These are phyloP conservation scores for Laothoe populi DNA, from an alignment of 2,888 invertebrate genomes.

Conservation along the genomic window DNA sequence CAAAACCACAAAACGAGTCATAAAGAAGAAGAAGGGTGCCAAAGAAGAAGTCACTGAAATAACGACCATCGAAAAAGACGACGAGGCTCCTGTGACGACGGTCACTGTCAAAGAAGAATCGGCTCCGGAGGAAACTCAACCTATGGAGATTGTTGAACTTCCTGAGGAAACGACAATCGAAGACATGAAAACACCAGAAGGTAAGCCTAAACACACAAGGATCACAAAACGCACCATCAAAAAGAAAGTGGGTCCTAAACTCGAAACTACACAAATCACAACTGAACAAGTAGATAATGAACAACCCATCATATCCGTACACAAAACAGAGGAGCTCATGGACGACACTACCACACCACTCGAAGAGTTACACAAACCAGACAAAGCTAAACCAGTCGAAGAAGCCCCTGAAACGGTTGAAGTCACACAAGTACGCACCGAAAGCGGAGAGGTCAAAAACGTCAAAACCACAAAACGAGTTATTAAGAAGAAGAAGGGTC, in stretches of 20 bases:
- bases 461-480: constrained; percentile 65
- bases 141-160: constrained; percentile 21
- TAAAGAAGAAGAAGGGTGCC: constrained; percentile 46
- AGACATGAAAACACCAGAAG: constrained; percentile 50
- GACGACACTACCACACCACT: constrained; percentile 42
- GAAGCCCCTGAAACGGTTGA: constrained; percentile 38
- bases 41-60: constrained; percentile 43
- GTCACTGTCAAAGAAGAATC: constrained; percentile 25
- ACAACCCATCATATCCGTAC: constrained; percentile 65
- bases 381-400: constrained; percentile 46
- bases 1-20: constrained; percentile 48
- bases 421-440: constrained; percentile 33
- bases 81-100: constrained; percentile 32
- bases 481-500: constrained; percentile 69
- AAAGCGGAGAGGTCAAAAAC: constrained; percentile 58
- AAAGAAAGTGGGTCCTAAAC: constrained; percentile 50
- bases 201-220: constrained; percentile 35
- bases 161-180: constrained; percentile 48
- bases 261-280: constrained; percentile 54
- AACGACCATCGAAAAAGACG: constrained; percentile 34
- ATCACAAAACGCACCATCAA: constrained; percentile 63
- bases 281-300: constrained; percentile 72
- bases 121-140: constrained; percentile 31
- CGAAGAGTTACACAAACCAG: constrained; percentile 26
- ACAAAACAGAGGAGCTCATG: constrained; percentile 57